A percentile compares a stretch with the other conserved stretches of the same genome.
These are phyloP conservation scores for Acanthisitta chloris DNA, from an alignment of 2,113 vertebrate species.

Conservation along the genomic window DNA sequence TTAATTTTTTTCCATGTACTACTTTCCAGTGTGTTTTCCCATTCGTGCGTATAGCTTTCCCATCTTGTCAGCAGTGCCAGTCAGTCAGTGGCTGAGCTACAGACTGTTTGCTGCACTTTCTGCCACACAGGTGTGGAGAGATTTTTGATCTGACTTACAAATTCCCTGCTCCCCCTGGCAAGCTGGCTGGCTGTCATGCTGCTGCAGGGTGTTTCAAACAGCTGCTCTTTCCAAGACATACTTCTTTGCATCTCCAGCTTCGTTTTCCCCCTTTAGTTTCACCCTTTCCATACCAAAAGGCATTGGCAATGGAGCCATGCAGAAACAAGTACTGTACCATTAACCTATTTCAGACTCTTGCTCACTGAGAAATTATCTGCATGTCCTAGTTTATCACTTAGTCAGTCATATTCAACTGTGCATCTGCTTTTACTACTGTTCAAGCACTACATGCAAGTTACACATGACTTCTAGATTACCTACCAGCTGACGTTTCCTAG, in stretches of 20 bases:
- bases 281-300: background rate
- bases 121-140: constrained; percentile 48
- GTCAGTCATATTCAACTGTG: background rate
- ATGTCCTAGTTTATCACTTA: background rate
- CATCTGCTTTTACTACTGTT: background rate
- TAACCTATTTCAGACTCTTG: background rate
- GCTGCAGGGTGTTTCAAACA: background rate
- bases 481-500: background rate
- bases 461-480: background rate
- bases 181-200: background rate
- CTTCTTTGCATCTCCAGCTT: background rate
- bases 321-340: background rate
- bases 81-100: background rate
- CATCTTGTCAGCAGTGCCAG: constrained; percentile 16
- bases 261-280: background rate
- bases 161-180: background rate
- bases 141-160: constrained; percentile 22
- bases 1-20: background rate
- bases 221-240: background rate
- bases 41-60: background rate
- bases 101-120: background rate
- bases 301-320: background rate
- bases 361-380: background rate
- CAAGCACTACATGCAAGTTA: background rate
- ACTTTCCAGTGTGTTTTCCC: constrained; percentile 49